Evolutionary conservation across 2,797 vertebrate genomes (phyloP).

Genomic region (Galaxias olidus): DNA sequence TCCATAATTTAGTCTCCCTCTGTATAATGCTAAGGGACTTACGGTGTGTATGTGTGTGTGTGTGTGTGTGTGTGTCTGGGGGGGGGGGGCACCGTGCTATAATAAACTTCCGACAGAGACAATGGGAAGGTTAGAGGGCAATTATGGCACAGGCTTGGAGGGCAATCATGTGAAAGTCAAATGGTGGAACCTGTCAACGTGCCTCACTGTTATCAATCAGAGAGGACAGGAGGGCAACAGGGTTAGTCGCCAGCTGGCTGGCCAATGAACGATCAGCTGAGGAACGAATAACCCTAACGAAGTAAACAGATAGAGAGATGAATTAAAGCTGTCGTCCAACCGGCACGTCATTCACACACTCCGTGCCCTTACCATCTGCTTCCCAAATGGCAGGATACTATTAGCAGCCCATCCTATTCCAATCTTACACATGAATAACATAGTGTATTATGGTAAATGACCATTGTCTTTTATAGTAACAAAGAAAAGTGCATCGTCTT

Average conservation of each 20-base stretch:
- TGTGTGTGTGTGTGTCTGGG: slow-evolving; percentile 1
- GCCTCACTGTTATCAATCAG: slow-evolving; percentile 24
- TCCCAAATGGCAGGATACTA: background rate
- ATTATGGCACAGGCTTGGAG: slow-evolving; percentile 1
- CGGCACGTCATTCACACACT: slow-evolving; percentile 24
- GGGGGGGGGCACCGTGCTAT: slow-evolving; percentile 9
- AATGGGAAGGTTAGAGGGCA: slow-evolving; percentile 12
- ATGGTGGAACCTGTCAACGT: background rate
- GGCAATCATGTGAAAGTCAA: slow-evolving; percentile 9
- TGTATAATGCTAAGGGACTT: slow-evolving; percentile 16
- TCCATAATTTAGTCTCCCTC: slow-evolving; percentile 3
- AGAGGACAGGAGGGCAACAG: slow-evolving; percentile 11
- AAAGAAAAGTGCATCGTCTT: too few relatives aligned
- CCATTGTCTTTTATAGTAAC: too few relatives aligned
- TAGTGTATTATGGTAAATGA: too few relatives aligned
- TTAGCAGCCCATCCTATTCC: too few relatives aligned
- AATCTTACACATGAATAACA: too few relatives aligned
- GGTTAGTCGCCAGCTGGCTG: slow-evolving; percentile 23
- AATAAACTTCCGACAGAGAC: background rate
- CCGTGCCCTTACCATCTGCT: slow-evolving; percentile 32
- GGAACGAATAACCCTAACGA: slow-evolving; percentile 37
- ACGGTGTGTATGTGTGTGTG: background rate
- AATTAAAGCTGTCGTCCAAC: slow-evolving; percentile 23
- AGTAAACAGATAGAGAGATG: slow-evolving; percentile 47
- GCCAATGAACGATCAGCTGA: slow-evolving; percentile 16